Evolutionary conservation across 2,113 vertebrate species (phyloP).

Genomic region (Hyla sarda): DNA sequence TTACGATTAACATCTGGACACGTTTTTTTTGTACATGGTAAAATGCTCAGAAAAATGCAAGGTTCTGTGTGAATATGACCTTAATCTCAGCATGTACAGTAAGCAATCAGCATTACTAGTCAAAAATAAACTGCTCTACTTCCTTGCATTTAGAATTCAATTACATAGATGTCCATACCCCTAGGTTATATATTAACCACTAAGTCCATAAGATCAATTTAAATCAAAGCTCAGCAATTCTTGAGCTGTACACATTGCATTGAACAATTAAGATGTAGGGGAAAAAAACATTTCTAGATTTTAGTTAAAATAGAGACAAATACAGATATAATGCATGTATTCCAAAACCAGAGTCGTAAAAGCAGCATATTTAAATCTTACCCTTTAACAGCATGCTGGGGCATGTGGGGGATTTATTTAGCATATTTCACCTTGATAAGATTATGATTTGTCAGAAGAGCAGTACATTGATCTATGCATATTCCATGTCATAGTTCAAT

Average conservation of each 20-base stretch:
- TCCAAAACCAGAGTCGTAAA: not conserved
- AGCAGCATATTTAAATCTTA: not conserved
- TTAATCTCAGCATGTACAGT: no score
- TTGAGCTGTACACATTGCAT: not conserved
- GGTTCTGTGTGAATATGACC: no score
- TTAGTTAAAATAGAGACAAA: not conserved
- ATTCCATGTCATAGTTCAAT: constrained; percentile 31
- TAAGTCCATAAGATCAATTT: not conserved
- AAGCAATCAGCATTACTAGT: not conserved
- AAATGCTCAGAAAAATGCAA: no score
- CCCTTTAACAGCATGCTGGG: not conserved
- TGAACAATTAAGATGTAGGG: not conserved
- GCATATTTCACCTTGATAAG: constrained; percentile 2
- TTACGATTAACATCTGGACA: no score
- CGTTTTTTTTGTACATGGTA: no score
- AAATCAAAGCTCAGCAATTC: not conserved
- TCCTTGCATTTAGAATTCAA: not conserved
- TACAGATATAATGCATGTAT: not conserved
- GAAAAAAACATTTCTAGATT: not conserved
- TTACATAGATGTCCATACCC: not conserved
- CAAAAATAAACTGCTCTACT: not conserved
- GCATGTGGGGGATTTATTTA: not conserved
- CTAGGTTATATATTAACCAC: not conserved
- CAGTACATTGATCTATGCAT: constrained; percentile 17
- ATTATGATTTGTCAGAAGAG: constrained; percentile 7